Evolutionary conservation across 2,113 vertebrate genomes (phyloP).

Genomic region (Boulengeromyrus knoepffleri): DNA sequence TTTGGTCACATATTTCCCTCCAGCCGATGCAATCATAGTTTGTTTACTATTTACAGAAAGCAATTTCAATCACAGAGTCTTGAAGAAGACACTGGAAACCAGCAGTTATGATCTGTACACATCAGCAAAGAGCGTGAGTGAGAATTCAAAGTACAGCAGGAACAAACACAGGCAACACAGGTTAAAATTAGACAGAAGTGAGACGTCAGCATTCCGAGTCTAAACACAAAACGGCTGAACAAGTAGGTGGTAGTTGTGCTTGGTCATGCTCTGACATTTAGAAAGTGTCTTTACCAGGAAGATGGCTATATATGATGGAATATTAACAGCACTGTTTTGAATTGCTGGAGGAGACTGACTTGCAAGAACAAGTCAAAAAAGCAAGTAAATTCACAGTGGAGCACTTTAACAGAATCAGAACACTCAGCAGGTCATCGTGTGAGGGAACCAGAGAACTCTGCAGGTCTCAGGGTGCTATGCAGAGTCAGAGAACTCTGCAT

Average conservation of each 20-base stretch:
- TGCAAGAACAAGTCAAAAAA: neutral
- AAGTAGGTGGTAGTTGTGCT: neutral
- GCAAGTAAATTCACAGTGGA: slow-evolving; percentile 7
- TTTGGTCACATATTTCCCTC: slow-evolving; percentile 4
- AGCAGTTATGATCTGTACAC: neutral
- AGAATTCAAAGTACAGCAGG: neutral
- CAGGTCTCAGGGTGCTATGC: neutral
- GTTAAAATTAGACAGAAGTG: neutral
- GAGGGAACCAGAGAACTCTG: neutral
- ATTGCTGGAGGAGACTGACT: slow-evolving; percentile 6
- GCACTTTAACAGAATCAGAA: neutral
- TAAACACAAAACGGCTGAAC: neutral
- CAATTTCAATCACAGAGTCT: neutral
- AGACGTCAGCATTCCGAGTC: neutral
- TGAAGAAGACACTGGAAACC: neutral
- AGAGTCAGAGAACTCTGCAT: neutral
- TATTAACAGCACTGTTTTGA: neutral
- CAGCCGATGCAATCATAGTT: neutral
- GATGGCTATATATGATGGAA: neutral
- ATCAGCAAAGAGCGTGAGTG: neutral
- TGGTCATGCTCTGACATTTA: neutral
- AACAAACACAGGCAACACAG: slow-evolving; percentile 1
- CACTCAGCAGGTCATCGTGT: neutral
- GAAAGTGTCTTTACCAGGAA: neutral
- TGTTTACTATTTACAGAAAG: neutral